Percentiles rank a stretch among this genome's conserved stretches.
These are phyloP conservation scores for Brachyopa scutellaris DNA, from an alignment of 2,888 invertebrate species.

Conservation along the genomic window DNA sequence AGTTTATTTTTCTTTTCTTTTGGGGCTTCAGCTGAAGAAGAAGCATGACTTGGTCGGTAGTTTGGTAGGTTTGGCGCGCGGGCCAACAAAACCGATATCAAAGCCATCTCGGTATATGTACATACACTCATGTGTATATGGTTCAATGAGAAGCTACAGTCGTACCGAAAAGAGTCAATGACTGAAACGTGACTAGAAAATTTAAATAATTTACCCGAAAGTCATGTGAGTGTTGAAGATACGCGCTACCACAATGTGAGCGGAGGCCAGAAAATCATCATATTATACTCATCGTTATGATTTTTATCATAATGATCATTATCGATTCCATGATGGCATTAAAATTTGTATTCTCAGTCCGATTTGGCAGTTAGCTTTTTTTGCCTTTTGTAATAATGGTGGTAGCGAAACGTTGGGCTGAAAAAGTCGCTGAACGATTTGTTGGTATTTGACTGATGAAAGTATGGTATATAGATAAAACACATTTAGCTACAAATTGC, in stretches of 20 bases:
- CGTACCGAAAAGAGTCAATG: slow-evolving; percentile 69
- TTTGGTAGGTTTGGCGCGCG: slow-evolving; percentile 50
- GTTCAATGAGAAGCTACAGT: slow-evolving; percentile 48
- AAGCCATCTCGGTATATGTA: slow-evolving; percentile 39
- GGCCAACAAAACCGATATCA: slow-evolving; percentile 45
- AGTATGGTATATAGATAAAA: no score
- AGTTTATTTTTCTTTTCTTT: slow-evolving; percentile 20
- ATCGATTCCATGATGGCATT: slow-evolving; percentile 42
- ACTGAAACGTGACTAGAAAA: slow-evolving; percentile 72
- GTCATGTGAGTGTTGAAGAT: slow-evolving; percentile 34
- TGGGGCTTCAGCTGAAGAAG: slow-evolving; percentile 8
- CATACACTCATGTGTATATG: no score
- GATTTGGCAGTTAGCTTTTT: slow-evolving; percentile 18
- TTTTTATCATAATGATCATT: slow-evolving; percentile 54
- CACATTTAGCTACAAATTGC: no score
- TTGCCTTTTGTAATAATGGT: no score
- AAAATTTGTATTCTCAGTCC: slow-evolving; percentile 37
- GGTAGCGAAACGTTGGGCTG: background rate
- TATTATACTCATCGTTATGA: slow-evolving; percentile 39
- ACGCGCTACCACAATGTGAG: slow-evolving; percentile 4
- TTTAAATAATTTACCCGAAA: slow-evolving; percentile 69
- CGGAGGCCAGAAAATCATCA: slow-evolving; percentile 26
- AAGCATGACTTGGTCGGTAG: slow-evolving; percentile 34
- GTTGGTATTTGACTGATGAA: no score
- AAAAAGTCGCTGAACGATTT: no score